Base-by-base conservation (phyloP, 1,140 invertebrate genomes). In the Hormaphis cornu region DNA sequence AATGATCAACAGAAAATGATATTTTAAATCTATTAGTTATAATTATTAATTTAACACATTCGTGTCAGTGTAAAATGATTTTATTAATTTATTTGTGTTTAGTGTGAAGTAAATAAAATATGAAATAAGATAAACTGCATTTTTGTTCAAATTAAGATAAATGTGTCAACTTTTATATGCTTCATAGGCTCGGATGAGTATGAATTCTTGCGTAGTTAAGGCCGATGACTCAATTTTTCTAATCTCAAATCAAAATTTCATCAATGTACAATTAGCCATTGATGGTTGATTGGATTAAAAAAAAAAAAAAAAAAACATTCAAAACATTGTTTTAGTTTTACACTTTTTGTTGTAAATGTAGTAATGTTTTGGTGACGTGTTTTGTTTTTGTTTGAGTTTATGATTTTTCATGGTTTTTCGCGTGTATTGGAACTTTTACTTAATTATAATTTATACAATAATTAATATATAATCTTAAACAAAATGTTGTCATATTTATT, bases 311-410 rank as follows among this genome's bases (percentile, higher is more conserved):
- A 46, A 30, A 22, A 66, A 50, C 5, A 40, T 3, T 44, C 12
- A 12, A 58, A 56, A 14, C 16, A 61, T 46, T 44, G 22, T 46
- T 61, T 61, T 44, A 44, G 46, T 50, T 48, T 66, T 66, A 66
- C 61, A 50, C 18, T 50, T 50, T 42, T 66, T 48, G 44, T 66
- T 66, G 61, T 66, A 66, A 66, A 66, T 66, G 61, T 66, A 66
- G 61, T 66, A 66, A 66, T 66, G 61, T 50, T 66, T 50, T 33
- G 26, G 14, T 28, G 18, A 33, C 5, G 33, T 26, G 20, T 61
- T 42, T 46, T 61, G 10, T 61, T 44, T 28, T 66, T 50, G 12
- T 50, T 66, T 50, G 5, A 48, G 50, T 66, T 35, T 66, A 66
- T 50, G 28, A 50, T 50, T 66, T 66, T 0, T 26, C 58, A 50